Evolutionary conservation across 1,140 invertebrate genomes (phyloP).

Genomic region (Neotoxoptera formosana): DNA sequence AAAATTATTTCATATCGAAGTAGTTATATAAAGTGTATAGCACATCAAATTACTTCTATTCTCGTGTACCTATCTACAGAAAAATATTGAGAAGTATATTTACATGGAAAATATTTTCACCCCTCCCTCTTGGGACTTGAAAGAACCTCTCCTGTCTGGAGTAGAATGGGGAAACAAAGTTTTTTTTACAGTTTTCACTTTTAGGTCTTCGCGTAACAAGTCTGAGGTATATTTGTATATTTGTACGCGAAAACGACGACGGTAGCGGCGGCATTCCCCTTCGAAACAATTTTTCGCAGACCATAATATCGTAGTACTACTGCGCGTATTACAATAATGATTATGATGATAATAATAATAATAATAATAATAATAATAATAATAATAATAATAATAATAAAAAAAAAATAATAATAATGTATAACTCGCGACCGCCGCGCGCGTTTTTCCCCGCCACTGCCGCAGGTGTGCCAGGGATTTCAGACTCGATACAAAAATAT

Average conservation of each 20-base stretch:
- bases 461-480: conserved; percentile 40
- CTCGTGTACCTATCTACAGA: background rate
- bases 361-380: background rate
- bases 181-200: background rate
- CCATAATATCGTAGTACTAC: background rate
- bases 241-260: background rate
- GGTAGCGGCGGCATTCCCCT: background rate
- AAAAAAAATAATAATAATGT: background rate
- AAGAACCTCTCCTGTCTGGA: background rate
- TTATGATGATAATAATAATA: background rate
- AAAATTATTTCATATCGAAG: background rate
- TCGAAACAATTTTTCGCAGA: conserved; percentile 6
- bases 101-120: background rate
- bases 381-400: background rate
- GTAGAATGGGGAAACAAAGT: background rate
- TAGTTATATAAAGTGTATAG: background rate
- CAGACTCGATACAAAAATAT: conserved; percentile 19
- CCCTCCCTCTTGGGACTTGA: background rate
- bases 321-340: background rate
- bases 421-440: background rate
- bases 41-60: background rate
- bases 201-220: background rate
- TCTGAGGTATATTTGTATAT: background rate
- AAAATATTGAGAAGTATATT: background rate
- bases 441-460: too few species aligned